Evolutionary conservation across 2,888 invertebrate genomes (phyloP), one percentile per base, ranked within the genome.

Genomic region (Macrosoma leucophasiata): DNA sequence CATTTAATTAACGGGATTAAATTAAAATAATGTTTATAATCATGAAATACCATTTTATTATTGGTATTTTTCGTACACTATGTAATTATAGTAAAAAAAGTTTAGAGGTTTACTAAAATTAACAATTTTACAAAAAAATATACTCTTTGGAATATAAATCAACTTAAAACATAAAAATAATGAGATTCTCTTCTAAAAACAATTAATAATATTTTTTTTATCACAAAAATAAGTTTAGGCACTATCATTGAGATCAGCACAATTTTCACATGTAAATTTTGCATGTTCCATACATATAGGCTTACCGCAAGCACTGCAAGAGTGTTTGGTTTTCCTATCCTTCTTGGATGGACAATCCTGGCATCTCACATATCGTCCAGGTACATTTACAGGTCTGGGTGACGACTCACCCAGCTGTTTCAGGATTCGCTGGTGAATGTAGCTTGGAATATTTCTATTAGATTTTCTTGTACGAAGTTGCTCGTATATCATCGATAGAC

Each of bases 261-360:
- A 44, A 34, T 25, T 41, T 39, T 36, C 20, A 23, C 36, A 41
- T 29, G 34, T 24, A 15, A 20, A 31, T 30, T 23, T 33, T 41
- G 24, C n/a, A n/a, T 39, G 44, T 33, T 44, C 23, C 26, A 41
- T 22, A 41, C 40, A 40, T 33, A 44, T 33, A 26, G 38, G 31
- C 31, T 37, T 41, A 12, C 32, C 34, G 34, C 35, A 43, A 11
- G 29, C 29, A 13, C 33, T 20, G 29, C 35, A 39, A 26, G 18
- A 19, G 32, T 40, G 20, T 21, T 14, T 33, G 12, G 37, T 37
- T 37, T 43, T 43, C 29, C 23, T 36, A 19, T 36, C 33, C 28
- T 42, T 33, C 17, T 19, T 18, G 11, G 30, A 31, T 24, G 37
- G 41, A 28, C 42, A 42, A 21, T 23, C 31, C 28, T 39, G 29